Conservation (phyloP, 2,888 invertebrate genomes). For the Linnaemya tessellans region DNA sequence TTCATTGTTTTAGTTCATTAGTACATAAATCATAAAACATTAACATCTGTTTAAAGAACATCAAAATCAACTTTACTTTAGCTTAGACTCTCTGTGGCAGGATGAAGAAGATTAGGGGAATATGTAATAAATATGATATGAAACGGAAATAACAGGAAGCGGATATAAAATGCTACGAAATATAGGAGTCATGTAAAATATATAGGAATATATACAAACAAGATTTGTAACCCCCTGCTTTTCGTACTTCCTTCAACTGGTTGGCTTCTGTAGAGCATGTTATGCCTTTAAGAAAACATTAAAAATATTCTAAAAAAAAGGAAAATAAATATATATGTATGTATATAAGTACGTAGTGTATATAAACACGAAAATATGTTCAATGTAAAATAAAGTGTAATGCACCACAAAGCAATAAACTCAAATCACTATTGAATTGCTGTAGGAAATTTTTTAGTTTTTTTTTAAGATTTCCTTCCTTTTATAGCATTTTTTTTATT, state of each 20-base stretch:
- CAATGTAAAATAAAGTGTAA: conserved; percentile 71
- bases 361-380: conserved; percentile 60
- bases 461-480: conserved; percentile 10
- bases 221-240: not conserved
- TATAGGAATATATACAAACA: not conserved
- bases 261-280: not conserved
- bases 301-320: conserved; percentile 22
- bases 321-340: not conserved
- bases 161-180: conserved; percentile 66
- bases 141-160: conserved; percentile 69
- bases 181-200: conserved; percentile 37
- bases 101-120: not conserved
- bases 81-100: not conserved
- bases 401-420: conserved; percentile 71
- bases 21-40: conserved; percentile 73
- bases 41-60: conserved; percentile 73
- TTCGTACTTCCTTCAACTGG: not conserved
- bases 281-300: conserved; percentile 35
- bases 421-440: conserved; percentile 69
- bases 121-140: conserved; percentile 51
- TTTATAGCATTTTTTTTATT: not conserved
- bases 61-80: conserved; percentile 67
- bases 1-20: conserved; percentile 45
- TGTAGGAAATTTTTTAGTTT: conserved; percentile 43
- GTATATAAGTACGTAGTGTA: conserved; percentile 11